Evolutionary conservation across 2,797 vertebrate genomes (phyloP).

Genomic region (Esox masquinongy): DNA sequence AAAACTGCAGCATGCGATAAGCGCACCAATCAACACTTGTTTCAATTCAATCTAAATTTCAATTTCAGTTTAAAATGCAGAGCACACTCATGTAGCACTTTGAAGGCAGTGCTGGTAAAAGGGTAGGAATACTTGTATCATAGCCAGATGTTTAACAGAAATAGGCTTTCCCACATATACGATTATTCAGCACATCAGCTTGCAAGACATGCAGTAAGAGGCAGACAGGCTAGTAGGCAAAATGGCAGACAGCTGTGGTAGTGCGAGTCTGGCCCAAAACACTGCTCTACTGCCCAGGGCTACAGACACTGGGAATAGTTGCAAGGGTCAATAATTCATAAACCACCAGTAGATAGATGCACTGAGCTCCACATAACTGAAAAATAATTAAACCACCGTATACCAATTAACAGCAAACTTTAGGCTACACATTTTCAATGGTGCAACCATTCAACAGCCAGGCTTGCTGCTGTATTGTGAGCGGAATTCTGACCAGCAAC

Average conservation of each 20-base stretch:
- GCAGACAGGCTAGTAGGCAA: not conserved
- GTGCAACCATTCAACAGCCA: no score
- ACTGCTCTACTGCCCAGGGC: not conserved
- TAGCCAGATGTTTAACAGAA: not conserved
- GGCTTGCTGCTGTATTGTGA: not conserved
- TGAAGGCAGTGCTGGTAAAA: not conserved
- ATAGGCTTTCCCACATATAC: not conserved
- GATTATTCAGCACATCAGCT: not conserved
- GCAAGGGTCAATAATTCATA: not conserved
- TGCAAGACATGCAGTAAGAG: not conserved
- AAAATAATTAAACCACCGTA: not conserved
- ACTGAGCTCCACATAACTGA: not conserved
- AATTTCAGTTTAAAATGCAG: not conserved
- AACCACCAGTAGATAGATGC: not conserved
- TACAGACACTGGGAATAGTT: not conserved
- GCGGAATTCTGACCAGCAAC: not conserved
- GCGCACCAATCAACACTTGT: not conserved
- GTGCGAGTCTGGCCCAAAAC: not conserved
- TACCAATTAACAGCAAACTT: no score
- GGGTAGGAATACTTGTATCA: not conserved
- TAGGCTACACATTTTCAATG: no score
- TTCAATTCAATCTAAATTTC: not conserved
- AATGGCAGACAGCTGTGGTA: not conserved
- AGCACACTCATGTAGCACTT: not conserved
- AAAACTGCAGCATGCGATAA: not conserved